Conservation (phyloP, 2,888 invertebrate species). For the Ametastegia equiseti region DNA sequence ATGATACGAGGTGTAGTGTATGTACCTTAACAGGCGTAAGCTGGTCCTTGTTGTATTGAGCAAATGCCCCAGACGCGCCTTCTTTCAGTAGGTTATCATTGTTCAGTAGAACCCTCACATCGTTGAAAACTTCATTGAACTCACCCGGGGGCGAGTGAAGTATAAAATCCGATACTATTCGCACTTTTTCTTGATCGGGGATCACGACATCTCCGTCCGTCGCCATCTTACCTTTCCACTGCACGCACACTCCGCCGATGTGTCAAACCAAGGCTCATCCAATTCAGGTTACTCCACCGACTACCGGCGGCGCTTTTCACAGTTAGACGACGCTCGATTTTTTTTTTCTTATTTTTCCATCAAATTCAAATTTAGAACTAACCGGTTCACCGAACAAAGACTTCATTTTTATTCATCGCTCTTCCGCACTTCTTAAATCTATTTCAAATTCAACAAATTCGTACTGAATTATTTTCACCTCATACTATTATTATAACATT, state of each 20-base stretch:
- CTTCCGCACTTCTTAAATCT: neutral
- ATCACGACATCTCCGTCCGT: slow-evolving; percentile 90
- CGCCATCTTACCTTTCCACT: slow-evolving; percentile 84
- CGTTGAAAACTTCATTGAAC: slow-evolving; percentile 99
- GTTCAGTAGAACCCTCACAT: slow-evolving; percentile 94
- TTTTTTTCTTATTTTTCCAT: neutral
- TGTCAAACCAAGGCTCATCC: slow-evolving; percentile 70
- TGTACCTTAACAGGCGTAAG: slow-evolving; percentile 92
- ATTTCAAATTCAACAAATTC: neutral
- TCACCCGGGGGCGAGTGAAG: slow-evolving; percentile 99
- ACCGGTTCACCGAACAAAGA: too few relatives aligned
- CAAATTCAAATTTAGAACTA: too few relatives aligned
- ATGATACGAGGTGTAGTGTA: slow-evolving; percentile 53
- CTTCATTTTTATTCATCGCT: neutral
- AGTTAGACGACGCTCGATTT: neutral
- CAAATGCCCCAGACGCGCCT: slow-evolving; percentile 96
- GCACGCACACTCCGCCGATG: slow-evolving; percentile 66
- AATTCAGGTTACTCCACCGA: slow-evolving; percentile 45
- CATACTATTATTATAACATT: neutral
- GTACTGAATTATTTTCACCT: neutral
- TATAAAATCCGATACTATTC: slow-evolving; percentile 98
- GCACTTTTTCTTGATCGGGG: slow-evolving; percentile 94
- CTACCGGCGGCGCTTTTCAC: neutral
- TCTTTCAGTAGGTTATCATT: slow-evolving; percentile 97
- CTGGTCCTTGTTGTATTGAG: slow-evolving; percentile 99